Percentiles rank a stretch among this genome's conserved stretches.
phyloP scores from a whole-genome alignment of 2,888 invertebrate genomes.

The Leucoma salicis region DNA sequence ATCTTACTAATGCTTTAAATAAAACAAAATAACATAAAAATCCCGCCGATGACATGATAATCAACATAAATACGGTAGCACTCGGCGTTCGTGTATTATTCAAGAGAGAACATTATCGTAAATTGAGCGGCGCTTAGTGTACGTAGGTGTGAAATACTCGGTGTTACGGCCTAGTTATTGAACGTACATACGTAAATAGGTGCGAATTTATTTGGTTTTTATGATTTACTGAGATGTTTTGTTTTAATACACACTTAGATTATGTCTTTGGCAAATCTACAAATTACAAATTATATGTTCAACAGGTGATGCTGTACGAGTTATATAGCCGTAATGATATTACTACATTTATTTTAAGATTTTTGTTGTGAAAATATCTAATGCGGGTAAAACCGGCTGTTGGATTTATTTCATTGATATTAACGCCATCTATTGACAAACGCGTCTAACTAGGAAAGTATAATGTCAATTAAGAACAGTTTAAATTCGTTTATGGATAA shows the following conservation, averaged over 20 bases:
- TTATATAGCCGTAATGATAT: too few relatives aligned
- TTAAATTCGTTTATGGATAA: too few relatives aligned
- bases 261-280: too few relatives aligned
- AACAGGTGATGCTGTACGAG: too few relatives aligned
- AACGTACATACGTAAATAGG: conserved; percentile 1
- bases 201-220: neutral
- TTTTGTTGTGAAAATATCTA: too few relatives aligned
- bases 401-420: too few relatives aligned
- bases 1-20: conserved; percentile 2
- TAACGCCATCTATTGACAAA: too few relatives aligned
- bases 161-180: conserved; percentile 8
- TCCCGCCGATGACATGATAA: conserved; percentile 28
- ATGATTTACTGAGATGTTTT: neutral
- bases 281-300: too few relatives aligned
- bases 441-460: too few relatives aligned
- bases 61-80: conserved; percentile 32
- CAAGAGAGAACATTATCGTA: conserved; percentile 36
- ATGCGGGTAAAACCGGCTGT: too few relatives aligned
- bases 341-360: too few relatives aligned
- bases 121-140: conserved; percentile 31
- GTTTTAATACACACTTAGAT: neutral
- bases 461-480: too few relatives aligned
- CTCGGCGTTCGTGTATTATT: conserved; percentile 38
- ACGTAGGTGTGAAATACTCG: conserved; percentile 11
- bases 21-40: conserved; percentile 22